Evolutionary conservation across 2,113 vertebrate species (phyloP).

Genomic region (Rattus rattus): DNA sequence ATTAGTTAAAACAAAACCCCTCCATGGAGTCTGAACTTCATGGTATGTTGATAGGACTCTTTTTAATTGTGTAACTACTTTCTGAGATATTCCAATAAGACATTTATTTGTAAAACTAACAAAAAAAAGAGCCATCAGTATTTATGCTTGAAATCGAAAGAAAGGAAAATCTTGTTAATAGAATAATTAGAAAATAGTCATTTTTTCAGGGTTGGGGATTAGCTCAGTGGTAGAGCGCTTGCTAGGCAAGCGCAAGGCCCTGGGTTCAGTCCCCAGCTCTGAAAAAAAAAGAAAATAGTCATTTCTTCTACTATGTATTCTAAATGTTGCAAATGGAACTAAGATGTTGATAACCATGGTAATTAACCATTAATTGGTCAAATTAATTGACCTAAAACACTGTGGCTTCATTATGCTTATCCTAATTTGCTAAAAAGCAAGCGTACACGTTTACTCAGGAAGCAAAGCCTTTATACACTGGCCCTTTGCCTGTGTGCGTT

Average conservation of each 20-base stretch:
- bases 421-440: background rate
- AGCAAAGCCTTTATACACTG: background rate
- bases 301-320: constrained; percentile 2
- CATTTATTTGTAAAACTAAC: constrained; percentile 7
- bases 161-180: constrained; percentile 28
- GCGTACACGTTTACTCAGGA: background rate
- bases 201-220: too few species aligned
- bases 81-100: background rate
- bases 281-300: background rate
- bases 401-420: background rate
- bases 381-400: background rate
- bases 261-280: too few species aligned
- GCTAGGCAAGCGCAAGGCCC: too few species aligned
- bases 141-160: background rate
- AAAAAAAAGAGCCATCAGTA: background rate
- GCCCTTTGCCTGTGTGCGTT: background rate
- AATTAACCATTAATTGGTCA: background rate
- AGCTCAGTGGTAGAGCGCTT: too few species aligned
- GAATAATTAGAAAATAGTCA: background rate
- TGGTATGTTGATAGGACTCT: background rate
- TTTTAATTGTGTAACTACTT: background rate
- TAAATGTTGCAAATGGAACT: background rate
- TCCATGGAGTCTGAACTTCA: background rate
- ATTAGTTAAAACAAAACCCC: background rate
- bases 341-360: background rate